Evolutionary conservation across 2,888 invertebrate species (phyloP).

Genomic region (Chrysolina haemoptera): DNA sequence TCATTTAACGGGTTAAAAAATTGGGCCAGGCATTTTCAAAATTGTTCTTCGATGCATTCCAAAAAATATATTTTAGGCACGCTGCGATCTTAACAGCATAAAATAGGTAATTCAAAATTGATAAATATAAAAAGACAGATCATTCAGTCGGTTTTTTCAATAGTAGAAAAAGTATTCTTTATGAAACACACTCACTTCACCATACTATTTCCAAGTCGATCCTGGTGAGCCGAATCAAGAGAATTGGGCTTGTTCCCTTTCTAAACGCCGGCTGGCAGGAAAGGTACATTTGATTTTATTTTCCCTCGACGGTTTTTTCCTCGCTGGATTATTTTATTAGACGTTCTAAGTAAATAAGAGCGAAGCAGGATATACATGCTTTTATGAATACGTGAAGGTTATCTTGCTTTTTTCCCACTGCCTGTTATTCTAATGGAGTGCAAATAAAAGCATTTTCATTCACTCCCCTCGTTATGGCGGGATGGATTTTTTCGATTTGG

Average conservation of each 20-base stretch:
- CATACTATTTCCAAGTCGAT: too few species aligned
- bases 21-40: too few species aligned
- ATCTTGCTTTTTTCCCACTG: constrained; percentile 6
- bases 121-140: too few species aligned
- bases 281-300: constrained; percentile 21
- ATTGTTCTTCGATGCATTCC: too few species aligned
- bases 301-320: constrained; percentile 22
- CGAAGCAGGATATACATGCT: constrained; percentile 13
- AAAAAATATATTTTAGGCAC: too few species aligned
- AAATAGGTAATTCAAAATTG: too few species aligned
- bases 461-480: neutral
- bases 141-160: too few species aligned
- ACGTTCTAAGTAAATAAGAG: constrained; percentile 27
- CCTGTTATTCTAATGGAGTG: constrained; percentile 28
- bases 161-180: too few species aligned
- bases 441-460: constrained; percentile 27
- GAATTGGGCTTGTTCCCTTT: neutral
- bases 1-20: too few species aligned
- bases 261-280: neutral
- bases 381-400: constrained; percentile 27
- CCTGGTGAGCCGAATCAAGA: neutral
- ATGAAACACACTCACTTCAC: too few species aligned
- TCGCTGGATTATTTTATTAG: constrained; percentile 24
- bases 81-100: too few species aligned
- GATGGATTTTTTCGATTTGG: neutral